A percentile compares a stretch with the other conserved stretches of the same genome.
Evolutionary conservation across 2,797 vertebrate species (phyloP).

Genomic region (Craterocephalus amniculus): DNA sequence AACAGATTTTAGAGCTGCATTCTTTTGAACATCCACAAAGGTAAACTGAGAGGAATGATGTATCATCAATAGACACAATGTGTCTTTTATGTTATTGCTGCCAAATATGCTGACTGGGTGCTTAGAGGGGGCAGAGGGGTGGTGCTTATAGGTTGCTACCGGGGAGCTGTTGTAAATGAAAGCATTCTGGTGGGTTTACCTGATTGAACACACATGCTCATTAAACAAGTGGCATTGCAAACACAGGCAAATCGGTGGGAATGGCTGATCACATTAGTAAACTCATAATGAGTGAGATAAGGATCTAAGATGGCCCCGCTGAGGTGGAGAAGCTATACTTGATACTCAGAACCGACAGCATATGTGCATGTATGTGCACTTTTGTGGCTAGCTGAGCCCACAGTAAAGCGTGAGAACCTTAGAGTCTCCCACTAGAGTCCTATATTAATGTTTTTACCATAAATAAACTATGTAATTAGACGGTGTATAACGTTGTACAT

Average conservation of each 20-base stretch:
- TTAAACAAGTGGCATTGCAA: slow-evolving; percentile 72
- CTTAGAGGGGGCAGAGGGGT: slow-evolving; percentile 34
- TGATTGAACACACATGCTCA: slow-evolving; percentile 76
- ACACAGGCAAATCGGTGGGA: slow-evolving; percentile 50
- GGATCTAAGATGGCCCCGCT: slow-evolving; percentile 57
- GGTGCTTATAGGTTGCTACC: slow-evolving; percentile 55
- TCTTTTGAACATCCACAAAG: slow-evolving; percentile 38
- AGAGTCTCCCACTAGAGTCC: slow-evolving; percentile 32
- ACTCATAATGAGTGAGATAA: slow-evolving; percentile 70
- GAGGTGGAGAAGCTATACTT: slow-evolving; percentile 37
- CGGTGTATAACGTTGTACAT: slow-evolving; percentile 9
- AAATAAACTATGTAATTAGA: slow-evolving; percentile 54
- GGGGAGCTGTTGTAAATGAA: slow-evolving; percentile 63
- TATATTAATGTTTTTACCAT: slow-evolving; percentile 47
- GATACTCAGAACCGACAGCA: slow-evolving; percentile 32
- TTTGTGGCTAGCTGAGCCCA: slow-evolving; percentile 26
- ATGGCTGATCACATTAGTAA: slow-evolving; percentile 63
- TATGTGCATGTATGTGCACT: slow-evolving; percentile 20
- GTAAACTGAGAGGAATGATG: slow-evolving; percentile 34
- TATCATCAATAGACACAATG: slow-evolving; percentile 36
- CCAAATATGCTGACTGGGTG: slow-evolving; percentile 39
- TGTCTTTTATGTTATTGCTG: slow-evolving; percentile 53
- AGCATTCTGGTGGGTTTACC: slow-evolving; percentile 67
- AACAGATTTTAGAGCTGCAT: slow-evolving; percentile 26
- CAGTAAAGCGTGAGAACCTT: slow-evolving; percentile 54